Conservation (phyloP, 2,888 invertebrate genomes). For the Tubulanus polymorphus region DNA sequence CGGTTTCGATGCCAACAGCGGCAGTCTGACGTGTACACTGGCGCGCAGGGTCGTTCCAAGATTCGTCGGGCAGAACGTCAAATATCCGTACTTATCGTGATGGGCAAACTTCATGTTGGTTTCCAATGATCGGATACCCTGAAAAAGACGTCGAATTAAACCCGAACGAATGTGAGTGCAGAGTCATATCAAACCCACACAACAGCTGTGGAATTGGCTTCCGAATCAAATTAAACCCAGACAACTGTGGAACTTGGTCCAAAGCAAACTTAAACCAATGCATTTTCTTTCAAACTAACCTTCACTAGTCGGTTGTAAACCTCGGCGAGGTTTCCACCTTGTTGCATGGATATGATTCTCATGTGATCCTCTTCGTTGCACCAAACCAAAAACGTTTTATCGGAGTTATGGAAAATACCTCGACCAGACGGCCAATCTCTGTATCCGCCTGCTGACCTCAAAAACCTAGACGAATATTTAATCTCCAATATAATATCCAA, state of each 20-base stretch:
- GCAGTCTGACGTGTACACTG: slow-evolving; percentile 83
- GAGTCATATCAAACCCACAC: too few species aligned
- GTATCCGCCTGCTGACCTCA: slow-evolving; percentile 58
- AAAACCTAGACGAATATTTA: slow-evolving; percentile 26
- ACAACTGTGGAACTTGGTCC: too few species aligned
- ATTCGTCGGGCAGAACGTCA: slow-evolving; percentile 77
- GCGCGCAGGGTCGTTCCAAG: slow-evolving; percentile 88
- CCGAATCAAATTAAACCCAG: too few species aligned
- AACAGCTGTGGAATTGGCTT: too few species aligned
- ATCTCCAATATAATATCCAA: too few species aligned
- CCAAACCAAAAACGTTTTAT: slow-evolving; percentile 80
- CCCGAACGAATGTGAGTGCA: too few species aligned
- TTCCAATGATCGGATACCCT: slow-evolving; percentile 73
- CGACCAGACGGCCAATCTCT: slow-evolving; percentile 85
- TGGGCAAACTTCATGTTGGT: slow-evolving; percentile 61
- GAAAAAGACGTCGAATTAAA: slow-evolving; percentile 12
- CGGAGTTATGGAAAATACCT: slow-evolving; percentile 79
- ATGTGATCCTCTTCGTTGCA: slow-evolving; percentile 91
- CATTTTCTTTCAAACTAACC: slow-evolving; percentile 73
- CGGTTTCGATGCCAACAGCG: slow-evolving; percentile 67
- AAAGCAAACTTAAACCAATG: too few species aligned
- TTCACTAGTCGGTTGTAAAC: slow-evolving; percentile 44
- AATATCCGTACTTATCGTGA: slow-evolving; percentile 73
- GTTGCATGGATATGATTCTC: slow-evolving; percentile 72
- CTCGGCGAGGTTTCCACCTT: slow-evolving; percentile 48